phyloP scores from a whole-genome alignment of 2,888 invertebrate genomes.

The Laothoe populi region DNA sequence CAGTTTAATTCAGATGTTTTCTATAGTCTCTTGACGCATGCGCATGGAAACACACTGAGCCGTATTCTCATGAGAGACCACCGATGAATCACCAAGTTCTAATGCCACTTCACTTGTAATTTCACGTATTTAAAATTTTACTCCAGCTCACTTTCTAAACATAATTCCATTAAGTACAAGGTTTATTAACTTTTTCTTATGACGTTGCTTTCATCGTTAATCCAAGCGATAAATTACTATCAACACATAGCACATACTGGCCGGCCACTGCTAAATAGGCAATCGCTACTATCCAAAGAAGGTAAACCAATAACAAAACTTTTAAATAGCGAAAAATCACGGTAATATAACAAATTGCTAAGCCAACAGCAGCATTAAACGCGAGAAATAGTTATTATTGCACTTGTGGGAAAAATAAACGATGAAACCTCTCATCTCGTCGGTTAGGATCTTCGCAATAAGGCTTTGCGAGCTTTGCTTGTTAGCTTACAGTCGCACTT shows the following conservation, averaged over 20 bases:
- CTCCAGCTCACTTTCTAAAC: conserved; percentile 30
- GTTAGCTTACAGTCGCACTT: conserved; percentile 28
- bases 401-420: conserved; percentile 43
- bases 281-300: not conserved
- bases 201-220: too few species aligned
- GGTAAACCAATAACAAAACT: not conserved
- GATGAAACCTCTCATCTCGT: conserved; percentile 48
- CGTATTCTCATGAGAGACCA: conserved; percentile 46
- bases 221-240: too few species aligned
- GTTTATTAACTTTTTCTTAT: conserved; percentile 18
- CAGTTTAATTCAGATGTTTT: too few species aligned
- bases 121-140: conserved; percentile 47
- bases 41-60: conserved; percentile 43
- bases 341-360: conserved; percentile 24
- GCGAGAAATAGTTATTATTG: conserved; percentile 42
- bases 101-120: conserved; percentile 54
- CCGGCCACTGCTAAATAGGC: too few species aligned
- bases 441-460: conserved; percentile 49
- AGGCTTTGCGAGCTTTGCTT: conserved; percentile 51
- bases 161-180: conserved; percentile 10
- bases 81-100: conserved; percentile 54
- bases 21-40: conserved; percentile 1
- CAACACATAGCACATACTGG: too few species aligned
- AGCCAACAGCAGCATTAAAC: conserved; percentile 37
- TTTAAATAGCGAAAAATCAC: conserved; percentile 16